Percentiles rank a stretch among this genome's conserved stretches.
These are phyloP conservation scores for Germaria angustata DNA, from an alignment of 2,888 invertebrate genomes.

Conservation along the genomic window DNA sequence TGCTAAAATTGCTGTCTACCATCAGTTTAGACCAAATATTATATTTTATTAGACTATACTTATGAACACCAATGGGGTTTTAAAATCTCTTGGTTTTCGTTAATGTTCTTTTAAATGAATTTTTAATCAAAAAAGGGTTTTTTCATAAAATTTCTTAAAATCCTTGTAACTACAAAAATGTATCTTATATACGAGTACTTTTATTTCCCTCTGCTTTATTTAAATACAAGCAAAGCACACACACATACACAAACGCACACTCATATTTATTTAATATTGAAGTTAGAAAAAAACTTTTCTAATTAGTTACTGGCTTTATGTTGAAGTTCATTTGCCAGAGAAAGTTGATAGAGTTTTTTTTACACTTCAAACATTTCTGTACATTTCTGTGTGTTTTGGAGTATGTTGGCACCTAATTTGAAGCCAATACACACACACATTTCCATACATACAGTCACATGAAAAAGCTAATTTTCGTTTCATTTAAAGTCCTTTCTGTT, in stretches of 20 bases:
- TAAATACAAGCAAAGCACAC: slow-evolving; percentile 1
- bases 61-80: no score
- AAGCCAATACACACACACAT: slow-evolving; percentile 27
- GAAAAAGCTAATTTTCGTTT: slow-evolving; percentile 47
- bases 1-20: no score
- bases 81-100: no score
- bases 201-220: slow-evolving; percentile 5
- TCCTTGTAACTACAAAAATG: no score
- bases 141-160: no score
- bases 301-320: slow-evolving; percentile 73
- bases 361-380: background rate
- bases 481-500: slow-evolving; percentile 41
- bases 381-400: slow-evolving; percentile 5
- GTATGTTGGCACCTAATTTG: background rate
- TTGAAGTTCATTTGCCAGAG: slow-evolving; percentile 65
- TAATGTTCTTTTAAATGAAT: no score
- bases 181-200: no score
- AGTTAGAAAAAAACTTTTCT: slow-evolving; percentile 73
- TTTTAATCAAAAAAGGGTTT: no score
- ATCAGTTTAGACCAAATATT: no score
- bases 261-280: slow-evolving; percentile 2
- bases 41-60: no score
- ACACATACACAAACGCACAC: slow-evolving; percentile 23
- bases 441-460: no score
- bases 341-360: slow-evolving; percentile 58